A percentile compares a stretch with the other conserved stretches of the same genome.
Evolutionary conservation across 2,888 invertebrate genomes (phyloP).

Genomic region (Ellobium chinense): DNA sequence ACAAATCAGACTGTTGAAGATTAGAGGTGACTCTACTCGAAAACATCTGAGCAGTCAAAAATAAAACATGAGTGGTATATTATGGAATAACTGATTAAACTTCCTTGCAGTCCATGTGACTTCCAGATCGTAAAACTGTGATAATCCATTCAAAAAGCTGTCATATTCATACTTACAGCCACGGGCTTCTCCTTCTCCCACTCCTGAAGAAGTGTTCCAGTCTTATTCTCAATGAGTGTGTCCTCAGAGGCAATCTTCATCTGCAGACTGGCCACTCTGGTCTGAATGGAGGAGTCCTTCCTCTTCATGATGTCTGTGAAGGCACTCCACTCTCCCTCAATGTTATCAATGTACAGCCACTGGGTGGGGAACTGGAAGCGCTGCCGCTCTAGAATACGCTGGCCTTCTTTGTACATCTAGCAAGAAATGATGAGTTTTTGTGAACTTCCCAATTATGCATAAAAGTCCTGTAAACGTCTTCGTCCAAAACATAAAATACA

Average conservation of each 20-base stretch:
- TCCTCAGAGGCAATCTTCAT: constrained; percentile 99
- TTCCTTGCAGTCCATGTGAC: too few relatives aligned
- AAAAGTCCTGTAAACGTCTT: too few relatives aligned
- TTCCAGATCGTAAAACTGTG: too few relatives aligned
- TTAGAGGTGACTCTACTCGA: too few relatives aligned
- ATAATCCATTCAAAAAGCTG: neutral
- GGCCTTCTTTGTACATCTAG: constrained; percentile 95
- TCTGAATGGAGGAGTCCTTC: constrained; percentile 88
- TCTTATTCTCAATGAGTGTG: constrained; percentile 96
- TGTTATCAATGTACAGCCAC: constrained; percentile 99
- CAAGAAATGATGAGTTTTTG: too few relatives aligned
- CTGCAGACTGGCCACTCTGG: constrained; percentile 84
- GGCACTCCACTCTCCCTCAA: constrained; percentile 99
- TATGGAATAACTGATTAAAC: too few relatives aligned
- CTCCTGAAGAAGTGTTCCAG: constrained; percentile 93
- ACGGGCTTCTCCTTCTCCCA: constrained; percentile 99
- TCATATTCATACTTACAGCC: constrained; percentile 82
- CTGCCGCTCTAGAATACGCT: constrained; percentile 96
- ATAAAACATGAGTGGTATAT: too few relatives aligned
- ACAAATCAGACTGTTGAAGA: too few relatives aligned
- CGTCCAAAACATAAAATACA: too few relatives aligned
- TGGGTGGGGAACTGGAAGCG: constrained; percentile 97
- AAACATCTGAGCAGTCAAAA: too few relatives aligned
- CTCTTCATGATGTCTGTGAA: constrained; percentile 99
- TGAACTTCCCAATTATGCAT: too few relatives aligned